phyloP scores from a whole-genome alignment of 2,797 vertebrate genomes.

The Silurus lanzhouensis region DNA sequence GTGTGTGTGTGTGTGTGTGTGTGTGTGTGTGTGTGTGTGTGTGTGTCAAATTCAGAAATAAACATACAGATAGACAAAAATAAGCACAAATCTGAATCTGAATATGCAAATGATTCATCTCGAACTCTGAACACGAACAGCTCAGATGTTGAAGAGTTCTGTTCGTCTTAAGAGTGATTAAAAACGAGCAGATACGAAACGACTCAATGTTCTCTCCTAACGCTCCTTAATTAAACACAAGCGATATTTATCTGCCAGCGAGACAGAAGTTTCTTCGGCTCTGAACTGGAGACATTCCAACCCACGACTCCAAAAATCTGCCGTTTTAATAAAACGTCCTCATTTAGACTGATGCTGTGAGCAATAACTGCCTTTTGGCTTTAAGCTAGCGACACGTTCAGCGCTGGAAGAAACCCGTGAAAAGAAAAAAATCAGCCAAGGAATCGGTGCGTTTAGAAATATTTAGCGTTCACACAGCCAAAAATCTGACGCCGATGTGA shows the following conservation, averaged over 20 bases:
- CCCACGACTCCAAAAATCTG: conserved; percentile 22
- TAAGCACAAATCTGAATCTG: not conserved
- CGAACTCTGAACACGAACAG: conserved; percentile 18
- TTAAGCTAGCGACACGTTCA: not conserved
- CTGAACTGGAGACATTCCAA: conserved; percentile 22
- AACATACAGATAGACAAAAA: not conserved
- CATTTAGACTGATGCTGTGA: not conserved
- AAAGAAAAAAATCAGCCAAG: not conserved
- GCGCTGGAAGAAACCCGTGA: conserved; percentile 18
- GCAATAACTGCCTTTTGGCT: not conserved
- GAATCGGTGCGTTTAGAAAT: not conserved
- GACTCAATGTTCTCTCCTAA: not conserved
- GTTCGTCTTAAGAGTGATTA: not conserved
- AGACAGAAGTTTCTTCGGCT: not conserved
- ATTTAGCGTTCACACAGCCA: not conserved
- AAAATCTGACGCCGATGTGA: not conserved
- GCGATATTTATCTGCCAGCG: conserved; percentile 17
- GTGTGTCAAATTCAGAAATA: not conserved
- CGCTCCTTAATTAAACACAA: conserved; percentile 19
- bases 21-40: not conserved
- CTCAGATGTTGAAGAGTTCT: conserved; percentile 26
- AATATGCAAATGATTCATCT: conserved; percentile 37
- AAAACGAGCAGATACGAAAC: conserved; percentile 15
- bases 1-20: not conserved
- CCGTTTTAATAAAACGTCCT: conserved; percentile 11